These are phyloP conservation scores for Ophion ellenae DNA, from an alignment of 2,888 invertebrate genomes.

Conservation along the genomic window DNA sequence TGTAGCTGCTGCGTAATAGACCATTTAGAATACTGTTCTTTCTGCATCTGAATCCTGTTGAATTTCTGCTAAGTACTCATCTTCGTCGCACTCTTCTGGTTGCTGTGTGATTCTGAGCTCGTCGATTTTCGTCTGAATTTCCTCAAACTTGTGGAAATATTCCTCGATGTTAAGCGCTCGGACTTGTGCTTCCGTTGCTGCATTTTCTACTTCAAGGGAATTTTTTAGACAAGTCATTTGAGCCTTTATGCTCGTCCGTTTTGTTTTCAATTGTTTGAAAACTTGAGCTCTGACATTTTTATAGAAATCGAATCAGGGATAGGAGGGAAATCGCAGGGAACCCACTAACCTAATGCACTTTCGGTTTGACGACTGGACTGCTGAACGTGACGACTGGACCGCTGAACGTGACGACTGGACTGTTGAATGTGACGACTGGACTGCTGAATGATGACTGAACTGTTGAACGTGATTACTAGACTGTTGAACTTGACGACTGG, in stretches of 20 bases:
- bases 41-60: slow-evolving; percentile 28
- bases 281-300: slow-evolving; percentile 50
- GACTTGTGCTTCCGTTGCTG: slow-evolving; percentile 14
- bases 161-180: slow-evolving; percentile 31
- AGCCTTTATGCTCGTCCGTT: slow-evolving; percentile 37
- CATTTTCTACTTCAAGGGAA: slow-evolving; percentile 35
- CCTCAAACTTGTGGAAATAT: slow-evolving; percentile 22
- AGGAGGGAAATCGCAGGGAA: slow-evolving; percentile 41
- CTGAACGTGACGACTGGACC: too few species aligned
- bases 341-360: slow-evolving; percentile 40
- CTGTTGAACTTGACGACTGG: too few species aligned
- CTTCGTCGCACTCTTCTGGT: background rate
- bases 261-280: slow-evolving; percentile 32
- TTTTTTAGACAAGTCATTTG: too few species aligned
- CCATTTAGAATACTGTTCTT: slow-evolving; percentile 25
- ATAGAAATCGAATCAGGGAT: slow-evolving; percentile 46
- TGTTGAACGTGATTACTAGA: too few species aligned
- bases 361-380: slow-evolving; percentile 6
- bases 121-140: slow-evolving; percentile 36
- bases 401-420: too few species aligned
- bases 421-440: too few species aligned
- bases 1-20: slow-evolving; percentile 47
- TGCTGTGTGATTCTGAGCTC: slow-evolving; percentile 8
- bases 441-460: too few species aligned
- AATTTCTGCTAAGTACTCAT: too few species aligned